Percentiles rank a stretch among this genome's conserved stretches.
Conservation (phyloP, 2,113 vertebrate genomes). For the Syngnathus floridae region DNA sequence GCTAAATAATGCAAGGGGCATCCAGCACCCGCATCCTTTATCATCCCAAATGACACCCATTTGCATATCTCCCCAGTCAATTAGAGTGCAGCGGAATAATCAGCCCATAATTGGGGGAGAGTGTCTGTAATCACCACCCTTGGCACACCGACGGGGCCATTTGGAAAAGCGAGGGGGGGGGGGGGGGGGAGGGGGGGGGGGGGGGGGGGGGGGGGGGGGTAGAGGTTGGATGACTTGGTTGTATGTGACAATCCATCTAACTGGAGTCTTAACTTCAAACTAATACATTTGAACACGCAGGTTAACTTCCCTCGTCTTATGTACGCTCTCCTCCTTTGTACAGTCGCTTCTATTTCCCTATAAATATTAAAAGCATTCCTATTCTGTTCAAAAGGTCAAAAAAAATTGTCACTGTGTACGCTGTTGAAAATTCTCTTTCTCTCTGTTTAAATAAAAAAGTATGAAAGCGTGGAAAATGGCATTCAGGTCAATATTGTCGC, state of each 20-base stretch:
- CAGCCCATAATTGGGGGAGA: slow-evolving; percentile 99
- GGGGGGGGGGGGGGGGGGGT: slow-evolving; percentile 29
- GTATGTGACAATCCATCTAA: slow-evolving; percentile 44
- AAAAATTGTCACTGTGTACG: slow-evolving; percentile 11
- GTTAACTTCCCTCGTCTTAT: slow-evolving; percentile 36
- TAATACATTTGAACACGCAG: slow-evolving; percentile 50
- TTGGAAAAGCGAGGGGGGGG: slow-evolving; percentile 38
- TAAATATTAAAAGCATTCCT: slow-evolving; percentile 2
- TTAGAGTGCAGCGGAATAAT: slow-evolving; percentile 98
- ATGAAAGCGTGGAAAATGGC: slow-evolving; percentile 23
- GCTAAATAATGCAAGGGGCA: slow-evolving; percentile 98
- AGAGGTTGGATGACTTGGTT: slow-evolving; percentile 21
- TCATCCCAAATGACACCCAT: slow-evolving; percentile 99
- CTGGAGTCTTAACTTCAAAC: slow-evolving; percentile 55
- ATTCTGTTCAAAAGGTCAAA: slow-evolving; percentile 29
- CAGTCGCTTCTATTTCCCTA: slow-evolving; percentile 6
- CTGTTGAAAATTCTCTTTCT: slow-evolving; percentile 24
- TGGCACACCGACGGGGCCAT: slow-evolving; percentile 89
- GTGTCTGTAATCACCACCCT: slow-evolving; percentile 97
- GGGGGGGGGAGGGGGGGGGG: slow-evolving; percentile 24
- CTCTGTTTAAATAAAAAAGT: slow-evolving; percentile 26
- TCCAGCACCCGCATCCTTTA: slow-evolving; percentile 95
- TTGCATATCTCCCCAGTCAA: slow-evolving; percentile 99
- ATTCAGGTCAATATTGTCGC: slow-evolving; percentile 27
- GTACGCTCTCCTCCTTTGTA: slow-evolving; percentile 16